These are phyloP conservation scores for Condylura cristata DNA, from an alignment of 2,113 vertebrate species.

Conservation along the genomic window DNA sequence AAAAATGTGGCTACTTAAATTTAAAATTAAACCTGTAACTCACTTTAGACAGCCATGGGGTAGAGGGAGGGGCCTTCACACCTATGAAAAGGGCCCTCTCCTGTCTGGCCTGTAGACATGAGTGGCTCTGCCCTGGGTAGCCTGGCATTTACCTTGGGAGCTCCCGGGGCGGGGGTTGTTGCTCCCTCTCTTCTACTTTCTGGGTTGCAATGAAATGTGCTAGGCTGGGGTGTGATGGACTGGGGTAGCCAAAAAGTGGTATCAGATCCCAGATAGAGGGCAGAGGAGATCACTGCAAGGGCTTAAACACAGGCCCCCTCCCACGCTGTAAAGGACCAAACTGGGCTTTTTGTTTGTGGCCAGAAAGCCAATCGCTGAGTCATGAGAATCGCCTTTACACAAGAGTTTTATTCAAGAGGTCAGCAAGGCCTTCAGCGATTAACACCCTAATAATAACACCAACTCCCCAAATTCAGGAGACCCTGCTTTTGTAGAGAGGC, in stretches of 20 bases:
- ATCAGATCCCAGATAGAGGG: background rate
- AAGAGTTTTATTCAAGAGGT: no score
- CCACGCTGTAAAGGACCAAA: no score
- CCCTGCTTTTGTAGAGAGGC: no score
- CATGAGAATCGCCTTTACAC: no score
- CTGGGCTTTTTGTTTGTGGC: no score
- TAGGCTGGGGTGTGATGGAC: no score
- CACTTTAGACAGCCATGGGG: background rate
- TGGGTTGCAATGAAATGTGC: background rate
- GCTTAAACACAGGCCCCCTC: background rate
- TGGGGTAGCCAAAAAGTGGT: background rate
- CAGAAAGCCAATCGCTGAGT: no score
- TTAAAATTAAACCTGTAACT: background rate
- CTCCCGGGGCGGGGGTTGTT: accelerated
- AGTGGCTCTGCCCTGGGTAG: background rate
- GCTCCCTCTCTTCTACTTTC: background rate
- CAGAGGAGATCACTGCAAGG: background rate
- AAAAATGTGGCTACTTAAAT: background rate
- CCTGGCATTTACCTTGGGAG: background rate
- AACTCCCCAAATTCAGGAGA: no score
- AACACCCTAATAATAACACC: no score
- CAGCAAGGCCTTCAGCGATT: no score
- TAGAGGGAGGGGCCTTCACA: background rate
- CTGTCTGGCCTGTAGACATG: background rate
- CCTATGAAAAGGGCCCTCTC: background rate